These are phyloP conservation scores for Gadus chalcogrammus DNA, from an alignment of 2,113 vertebrate species.

Conservation along the genomic window DNA sequence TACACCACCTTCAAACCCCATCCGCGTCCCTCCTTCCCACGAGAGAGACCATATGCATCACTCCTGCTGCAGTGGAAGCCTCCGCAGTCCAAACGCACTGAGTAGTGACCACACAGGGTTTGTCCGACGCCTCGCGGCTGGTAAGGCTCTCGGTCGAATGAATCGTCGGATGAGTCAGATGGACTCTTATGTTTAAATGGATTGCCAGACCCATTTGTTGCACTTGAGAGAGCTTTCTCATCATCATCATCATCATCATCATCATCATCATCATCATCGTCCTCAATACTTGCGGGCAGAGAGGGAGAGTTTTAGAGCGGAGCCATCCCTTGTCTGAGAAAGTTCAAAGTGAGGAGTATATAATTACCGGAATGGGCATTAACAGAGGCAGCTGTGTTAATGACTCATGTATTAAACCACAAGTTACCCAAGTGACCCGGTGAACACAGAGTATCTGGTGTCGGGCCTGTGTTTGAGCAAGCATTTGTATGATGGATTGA, in stretches of 20 bases:
- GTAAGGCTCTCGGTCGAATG: conserved; percentile 51
- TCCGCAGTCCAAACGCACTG: conserved; percentile 48
- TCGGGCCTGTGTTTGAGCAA: conserved; percentile 9
- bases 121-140: conserved; percentile 58
- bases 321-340: no score
- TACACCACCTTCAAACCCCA: not conserved
- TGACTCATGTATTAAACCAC: conserved; percentile 48
- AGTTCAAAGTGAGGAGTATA: no score
- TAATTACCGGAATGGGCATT: conserved; percentile 45
- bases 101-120: conserved; percentile 57
- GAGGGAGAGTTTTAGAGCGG: no score
- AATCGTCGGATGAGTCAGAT: conserved; percentile 23
- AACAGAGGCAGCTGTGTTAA: conserved; percentile 58
- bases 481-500: not conserved
- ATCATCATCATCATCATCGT: no score
- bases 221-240: conserved; percentile 49
- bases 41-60: not conserved
- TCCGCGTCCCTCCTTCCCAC: conserved; percentile 21
- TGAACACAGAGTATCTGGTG: not conserved
- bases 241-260: conserved; percentile 21
- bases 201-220: conserved; percentile 62
- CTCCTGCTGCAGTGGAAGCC: conserved; percentile 55
- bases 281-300: no score
- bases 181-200: conserved; percentile 60
- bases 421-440: conserved; percentile 27